These are phyloP conservation scores for Sphenopsis melanotis DNA, from an alignment of 2,797 vertebrate genomes.

Conservation along the genomic window DNA sequence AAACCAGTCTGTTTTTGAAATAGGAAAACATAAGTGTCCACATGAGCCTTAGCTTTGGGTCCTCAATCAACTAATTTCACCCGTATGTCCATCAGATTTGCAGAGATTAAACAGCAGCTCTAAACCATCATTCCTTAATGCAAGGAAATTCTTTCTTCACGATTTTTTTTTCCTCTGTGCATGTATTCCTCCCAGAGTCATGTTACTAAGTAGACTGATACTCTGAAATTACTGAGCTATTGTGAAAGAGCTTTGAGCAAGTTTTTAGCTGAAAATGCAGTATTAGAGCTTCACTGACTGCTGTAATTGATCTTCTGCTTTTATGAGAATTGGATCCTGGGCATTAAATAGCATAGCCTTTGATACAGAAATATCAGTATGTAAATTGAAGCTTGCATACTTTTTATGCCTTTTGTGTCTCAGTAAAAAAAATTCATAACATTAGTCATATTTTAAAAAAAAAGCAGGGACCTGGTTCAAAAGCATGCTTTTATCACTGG, in stretches of 20 bases:
- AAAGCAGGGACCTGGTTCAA: not conserved
- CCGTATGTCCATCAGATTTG: not conserved
- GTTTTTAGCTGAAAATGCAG: conserved; percentile 17
- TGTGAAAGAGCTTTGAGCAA: conserved; percentile 3
- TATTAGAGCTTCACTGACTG: not conserved
- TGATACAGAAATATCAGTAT: not conserved
- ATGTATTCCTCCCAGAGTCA: not conserved
- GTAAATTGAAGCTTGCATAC: not conserved
- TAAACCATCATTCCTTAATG: not conserved
- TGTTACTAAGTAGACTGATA: not conserved
- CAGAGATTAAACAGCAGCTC: not conserved
- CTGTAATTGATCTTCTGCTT: not conserved
- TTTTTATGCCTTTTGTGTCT: conserved; percentile 14
- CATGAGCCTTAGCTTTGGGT: not conserved
- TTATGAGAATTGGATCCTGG: conserved; percentile 11
- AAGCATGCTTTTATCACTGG: not conserved
- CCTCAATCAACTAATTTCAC: not conserved
- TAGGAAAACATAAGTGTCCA: not conserved
- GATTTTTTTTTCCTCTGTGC: not conserved
- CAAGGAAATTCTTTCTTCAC: not conserved
- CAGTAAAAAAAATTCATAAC: conserved; percentile 7
- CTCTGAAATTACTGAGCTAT: not conserved
- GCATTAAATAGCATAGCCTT: not conserved
- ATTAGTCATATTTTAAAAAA: not conserved
- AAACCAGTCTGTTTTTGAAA: not conserved